These are phyloP conservation scores for Bombus polaris DNA, from an alignment of 1,140 invertebrate genomes.

Conservation along the genomic window DNA sequence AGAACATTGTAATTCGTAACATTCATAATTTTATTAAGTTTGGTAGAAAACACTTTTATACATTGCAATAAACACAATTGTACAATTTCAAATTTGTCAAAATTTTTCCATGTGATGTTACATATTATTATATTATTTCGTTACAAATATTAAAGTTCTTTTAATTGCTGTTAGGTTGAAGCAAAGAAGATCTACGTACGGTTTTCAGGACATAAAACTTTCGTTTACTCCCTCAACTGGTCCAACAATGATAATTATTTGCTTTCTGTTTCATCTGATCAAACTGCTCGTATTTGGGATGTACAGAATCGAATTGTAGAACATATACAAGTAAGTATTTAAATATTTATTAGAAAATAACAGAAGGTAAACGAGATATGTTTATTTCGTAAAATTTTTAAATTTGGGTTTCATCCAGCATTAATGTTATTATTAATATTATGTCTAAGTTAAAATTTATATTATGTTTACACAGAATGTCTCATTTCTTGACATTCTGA, in stretches of 20 bases:
- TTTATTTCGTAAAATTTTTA: neutral
- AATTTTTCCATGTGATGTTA: neutral
- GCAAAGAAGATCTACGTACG: constrained; percentile 69
- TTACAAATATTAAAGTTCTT: neutral
- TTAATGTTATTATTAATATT: neutral
- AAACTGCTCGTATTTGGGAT: constrained; percentile 85
- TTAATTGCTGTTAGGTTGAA: constrained; percentile 65
- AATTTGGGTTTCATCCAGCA: neutral
- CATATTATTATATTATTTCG: neutral
- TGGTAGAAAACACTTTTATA: no score
- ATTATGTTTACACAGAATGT: no score
- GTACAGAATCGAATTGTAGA: constrained; percentile 79
- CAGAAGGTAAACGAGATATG: neutral
- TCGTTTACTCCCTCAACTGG: constrained; percentile 87
- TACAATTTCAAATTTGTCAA: no score
- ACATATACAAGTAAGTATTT: constrained; percentile 72
- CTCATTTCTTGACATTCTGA: no score
- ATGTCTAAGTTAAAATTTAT: no score
- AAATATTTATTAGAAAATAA: neutral
- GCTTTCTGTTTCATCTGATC: constrained; percentile 86
- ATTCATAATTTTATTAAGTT: no score
- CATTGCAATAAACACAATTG: no score
- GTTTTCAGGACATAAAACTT: constrained; percentile 84
- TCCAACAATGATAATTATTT: constrained; percentile 83
- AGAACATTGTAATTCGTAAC: neutral